Conservation (phyloP, 2,113 vertebrate species). For the human (Homo sapiens) region GRCh38 chr19:53550001-53550500, state of each 20-base stretch:
- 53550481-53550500: background rate
- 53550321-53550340: background rate
- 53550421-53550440: background rate
- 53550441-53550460: background rate
- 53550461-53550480: background rate
- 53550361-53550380: background rate
- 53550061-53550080: background rate
- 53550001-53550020: background rate
- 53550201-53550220: background rate
- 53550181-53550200: background rate
- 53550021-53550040: background rate
- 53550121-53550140: background rate
- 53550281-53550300: background rate
- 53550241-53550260: background rate
- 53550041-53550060: background rate
- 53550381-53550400: background rate
- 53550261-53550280: background rate
- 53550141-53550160: background rate
- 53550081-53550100: background rate
- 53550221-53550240: background rate
- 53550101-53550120: background rate
- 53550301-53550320: background rate
- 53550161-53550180: background rate
- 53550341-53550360: background rate
- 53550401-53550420: background rate